These are phyloP conservation scores for Ailurus styani DNA, from an alignment of 2,113 vertebrate species.

Conservation along the genomic window DNA sequence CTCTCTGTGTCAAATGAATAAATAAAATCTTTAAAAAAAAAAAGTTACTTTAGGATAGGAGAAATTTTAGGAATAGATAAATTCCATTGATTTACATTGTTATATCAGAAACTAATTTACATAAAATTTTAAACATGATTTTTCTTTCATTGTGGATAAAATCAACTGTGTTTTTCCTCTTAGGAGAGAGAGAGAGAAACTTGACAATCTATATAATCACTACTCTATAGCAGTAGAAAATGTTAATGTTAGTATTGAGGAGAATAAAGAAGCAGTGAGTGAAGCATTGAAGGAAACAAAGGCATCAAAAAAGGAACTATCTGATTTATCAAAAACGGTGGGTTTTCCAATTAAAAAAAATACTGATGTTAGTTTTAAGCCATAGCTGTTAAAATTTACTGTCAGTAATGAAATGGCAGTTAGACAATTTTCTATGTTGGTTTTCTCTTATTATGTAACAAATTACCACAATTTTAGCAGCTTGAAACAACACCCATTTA, in stretches of 20 bases:
- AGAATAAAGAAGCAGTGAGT: background rate
- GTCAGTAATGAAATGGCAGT: background rate
- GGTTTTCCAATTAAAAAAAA: background rate
- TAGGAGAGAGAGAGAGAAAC: background rate
- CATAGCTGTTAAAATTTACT: background rate
- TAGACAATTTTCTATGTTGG: background rate
- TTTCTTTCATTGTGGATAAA: background rate
- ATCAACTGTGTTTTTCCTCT: background rate
- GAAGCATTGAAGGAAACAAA: background rate
- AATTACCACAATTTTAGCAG: background rate
- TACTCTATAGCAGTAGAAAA: background rate
- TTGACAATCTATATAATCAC: fast-evolving
- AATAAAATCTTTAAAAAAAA: too few relatives aligned
- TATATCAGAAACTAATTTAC: background rate
- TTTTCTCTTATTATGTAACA: background rate
- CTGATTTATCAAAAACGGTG: background rate
- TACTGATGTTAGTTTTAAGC: background rate
- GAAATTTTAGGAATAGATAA: background rate
- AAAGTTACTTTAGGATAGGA: background rate
- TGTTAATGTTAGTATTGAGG: background rate
- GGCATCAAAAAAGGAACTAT: background rate
- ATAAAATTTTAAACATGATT: background rate
- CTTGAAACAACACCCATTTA: background rate
- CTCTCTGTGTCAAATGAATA: too few relatives aligned
- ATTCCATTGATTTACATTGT: background rate